Base-by-base conservation (phyloP, 2,113 vertebrate species). In the Cebus imitator region DNA sequence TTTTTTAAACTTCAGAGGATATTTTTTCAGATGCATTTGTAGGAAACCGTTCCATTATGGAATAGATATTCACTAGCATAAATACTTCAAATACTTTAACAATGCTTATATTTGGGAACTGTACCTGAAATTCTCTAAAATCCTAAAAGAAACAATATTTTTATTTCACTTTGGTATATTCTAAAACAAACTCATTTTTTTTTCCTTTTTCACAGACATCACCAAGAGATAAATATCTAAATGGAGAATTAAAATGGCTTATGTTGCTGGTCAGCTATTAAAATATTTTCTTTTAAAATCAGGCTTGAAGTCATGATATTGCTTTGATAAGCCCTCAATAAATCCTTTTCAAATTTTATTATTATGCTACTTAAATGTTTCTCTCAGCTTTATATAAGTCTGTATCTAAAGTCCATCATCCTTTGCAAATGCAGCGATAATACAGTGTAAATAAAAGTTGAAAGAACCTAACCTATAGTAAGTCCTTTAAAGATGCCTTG, bases 201-300 rank as follows among this genome's bases (percentile, higher is more conserved):
- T 52, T 50, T 66, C 35, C 20, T 55, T 76, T 61, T 86, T 70
- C 50, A 83, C 6, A n/a, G 32, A 87, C 25, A 18, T 73, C 73
- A 50, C 21, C 57, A 55, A 85, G 88, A 92, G 5, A 37, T 83
- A 95, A 78, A 64, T 35, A 25, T 78, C 40, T 32, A 73, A 90
- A 87, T 4, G 57, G 61, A 84, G n/a, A 16, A 90, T 89, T 76
- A 48, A 92, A 94, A 73, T 78, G 25, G 17, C 20, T 78, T 86
- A 21, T 58, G 8, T 17, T 52, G 2, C 37, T 90, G 25, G 45
- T 83, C 17, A 27, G 23, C 50, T 50, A 32, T 64, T 82, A 66
- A 80, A 86, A 23, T 92, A 12, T 55, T 94, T 84, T 92, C 50
- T 72, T 89, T 94, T 70, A 80, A 95, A 94, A 78, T 72, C 20